Percentiles rank a stretch among this genome's conserved stretches.
phyloP scores from a whole-genome alignment of 2,888 invertebrate species.

The Pseudoips prasinana region DNA sequence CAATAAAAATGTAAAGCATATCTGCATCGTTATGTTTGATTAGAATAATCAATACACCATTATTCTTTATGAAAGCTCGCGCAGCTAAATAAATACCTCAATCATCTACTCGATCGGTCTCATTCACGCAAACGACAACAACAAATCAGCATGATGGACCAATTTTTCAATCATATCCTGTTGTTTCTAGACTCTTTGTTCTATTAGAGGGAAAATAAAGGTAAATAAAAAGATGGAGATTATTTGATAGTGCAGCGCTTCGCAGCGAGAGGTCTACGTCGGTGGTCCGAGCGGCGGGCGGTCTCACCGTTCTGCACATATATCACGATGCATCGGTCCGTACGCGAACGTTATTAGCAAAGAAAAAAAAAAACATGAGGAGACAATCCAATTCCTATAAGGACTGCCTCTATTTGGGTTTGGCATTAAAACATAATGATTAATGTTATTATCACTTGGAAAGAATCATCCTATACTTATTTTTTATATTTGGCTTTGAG shows the following conservation, averaged over 20 bases:
- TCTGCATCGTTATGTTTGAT: too few relatives aligned
- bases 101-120: conserved; percentile 35
- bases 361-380: conserved; percentile 26
- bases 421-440: background rate
- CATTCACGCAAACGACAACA: conserved; percentile 31
- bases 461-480: too few relatives aligned
- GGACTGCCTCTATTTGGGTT: background rate
- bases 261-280: conserved; percentile 8
- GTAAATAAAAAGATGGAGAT: conserved; percentile 28
- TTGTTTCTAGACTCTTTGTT: conserved; percentile 27
- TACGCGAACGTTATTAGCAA: conserved; percentile 32
- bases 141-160: conserved; percentile 29
- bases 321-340: conserved; percentile 28
- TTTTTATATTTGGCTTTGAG: too few relatives aligned
- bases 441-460: background rate
- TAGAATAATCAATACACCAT: background rate
- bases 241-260: conserved; percentile 19
- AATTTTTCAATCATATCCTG: conserved; percentile 32
- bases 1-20: too few relatives aligned
- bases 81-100: conserved; percentile 32
- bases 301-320: conserved; percentile 19
- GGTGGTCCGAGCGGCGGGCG: conserved; percentile 11
- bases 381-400: conserved; percentile 15
- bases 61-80: conserved; percentile 6
- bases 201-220: conserved; percentile 22